A percentile compares a stretch with the other conserved stretches of the same genome.
Evolutionary conservation across 2,797 vertebrate species (phyloP).

Genomic region (Rhinatrema bivittatum): DNA sequence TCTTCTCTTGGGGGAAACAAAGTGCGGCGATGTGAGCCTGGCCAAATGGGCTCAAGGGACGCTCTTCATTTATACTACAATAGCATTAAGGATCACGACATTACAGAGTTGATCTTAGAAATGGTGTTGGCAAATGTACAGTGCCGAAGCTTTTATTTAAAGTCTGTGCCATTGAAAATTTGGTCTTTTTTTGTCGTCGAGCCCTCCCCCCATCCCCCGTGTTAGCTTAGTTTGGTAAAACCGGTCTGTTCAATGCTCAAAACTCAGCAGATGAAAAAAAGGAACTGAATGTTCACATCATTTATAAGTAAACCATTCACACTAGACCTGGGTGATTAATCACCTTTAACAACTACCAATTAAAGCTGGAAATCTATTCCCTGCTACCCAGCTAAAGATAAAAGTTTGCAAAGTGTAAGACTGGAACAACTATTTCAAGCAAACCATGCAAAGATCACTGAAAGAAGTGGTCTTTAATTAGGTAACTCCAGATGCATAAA

Average conservation of each 20-base stretch:
- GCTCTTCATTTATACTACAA: slow-evolving; percentile 58
- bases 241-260: slow-evolving; percentile 28
- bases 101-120: slow-evolving; percentile 57
- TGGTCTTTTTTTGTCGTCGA: slow-evolving; percentile 21
- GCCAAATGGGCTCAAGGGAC: slow-evolving; percentile 59
- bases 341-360: slow-evolving; percentile 26
- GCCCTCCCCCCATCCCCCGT: slow-evolving; percentile 24
- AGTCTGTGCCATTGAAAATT: slow-evolving; percentile 43
- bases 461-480: slow-evolving; percentile 19
- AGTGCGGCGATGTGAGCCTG: slow-evolving; percentile 47
- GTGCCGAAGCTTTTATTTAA: slow-evolving; percentile 52
- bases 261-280: slow-evolving; percentile 40
- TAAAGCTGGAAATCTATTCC: slow-evolving; percentile 20
- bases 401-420: slow-evolving; percentile 12
- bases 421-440: too few relatives aligned
- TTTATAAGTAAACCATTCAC: slow-evolving; percentile 38
- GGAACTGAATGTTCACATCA: slow-evolving; percentile 29
- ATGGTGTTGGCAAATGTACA: slow-evolving; percentile 55
- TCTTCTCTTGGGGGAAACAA: slow-evolving; percentile 65
- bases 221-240: slow-evolving; percentile 44
- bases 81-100: slow-evolving; percentile 55
- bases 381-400: slow-evolving; percentile 15
- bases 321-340: slow-evolving; percentile 41
- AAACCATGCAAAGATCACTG: too few relatives aligned
- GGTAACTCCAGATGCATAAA: slow-evolving; percentile 5